phyloP scores from a whole-genome alignment of 2,888 invertebrate species.

The Cryptus armator region DNA sequence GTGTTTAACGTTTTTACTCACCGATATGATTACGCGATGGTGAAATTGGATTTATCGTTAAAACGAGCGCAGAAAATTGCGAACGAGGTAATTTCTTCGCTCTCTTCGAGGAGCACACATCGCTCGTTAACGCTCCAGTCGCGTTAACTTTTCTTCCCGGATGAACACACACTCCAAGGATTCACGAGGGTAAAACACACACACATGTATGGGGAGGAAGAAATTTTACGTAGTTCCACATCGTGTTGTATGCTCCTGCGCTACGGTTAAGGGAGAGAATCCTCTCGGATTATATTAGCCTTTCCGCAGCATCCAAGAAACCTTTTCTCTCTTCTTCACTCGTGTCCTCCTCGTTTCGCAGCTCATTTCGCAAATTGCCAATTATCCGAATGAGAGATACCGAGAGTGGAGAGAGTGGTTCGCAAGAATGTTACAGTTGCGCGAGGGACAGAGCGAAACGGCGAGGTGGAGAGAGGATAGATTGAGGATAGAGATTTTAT shows the following conservation, averaged over 20 bases:
- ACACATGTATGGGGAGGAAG: background rate
- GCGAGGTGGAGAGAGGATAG: slow-evolving; percentile 17
- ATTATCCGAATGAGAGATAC: slow-evolving; percentile 71
- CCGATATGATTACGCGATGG: slow-evolving; percentile 9
- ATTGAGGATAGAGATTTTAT: slow-evolving; percentile 55
- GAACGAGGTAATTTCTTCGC: background rate
- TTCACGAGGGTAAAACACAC: background rate
- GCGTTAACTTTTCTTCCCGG: slow-evolving; percentile 9
- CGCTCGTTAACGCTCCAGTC: slow-evolving; percentile 12
- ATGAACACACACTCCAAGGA: background rate
- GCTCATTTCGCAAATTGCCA: slow-evolving; percentile 74
- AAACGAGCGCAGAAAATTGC: slow-evolving; percentile 4
- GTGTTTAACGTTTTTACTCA: background rate
- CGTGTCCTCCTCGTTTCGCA: slow-evolving; percentile 29
- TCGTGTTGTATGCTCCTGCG: background rate
- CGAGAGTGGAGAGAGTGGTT: slow-evolving; percentile 20
- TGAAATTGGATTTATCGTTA: background rate
- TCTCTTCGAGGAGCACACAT: background rate
- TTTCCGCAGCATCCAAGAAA: too few species aligned
- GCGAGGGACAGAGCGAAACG: slow-evolving; percentile 33
- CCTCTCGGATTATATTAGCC: too few species aligned
- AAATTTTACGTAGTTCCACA: background rate
- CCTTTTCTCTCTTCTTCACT: slow-evolving; percentile 18
- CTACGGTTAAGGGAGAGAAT: background rate
- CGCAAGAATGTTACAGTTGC: slow-evolving; percentile 28